A percentile compares a stretch with the other conserved stretches of the same genome.
These are phyloP conservation scores for Turritopsis rubra DNA, from an alignment of 30 jellyfish, hydroid and myxozoan species.

Conservation along the genomic window DNA sequence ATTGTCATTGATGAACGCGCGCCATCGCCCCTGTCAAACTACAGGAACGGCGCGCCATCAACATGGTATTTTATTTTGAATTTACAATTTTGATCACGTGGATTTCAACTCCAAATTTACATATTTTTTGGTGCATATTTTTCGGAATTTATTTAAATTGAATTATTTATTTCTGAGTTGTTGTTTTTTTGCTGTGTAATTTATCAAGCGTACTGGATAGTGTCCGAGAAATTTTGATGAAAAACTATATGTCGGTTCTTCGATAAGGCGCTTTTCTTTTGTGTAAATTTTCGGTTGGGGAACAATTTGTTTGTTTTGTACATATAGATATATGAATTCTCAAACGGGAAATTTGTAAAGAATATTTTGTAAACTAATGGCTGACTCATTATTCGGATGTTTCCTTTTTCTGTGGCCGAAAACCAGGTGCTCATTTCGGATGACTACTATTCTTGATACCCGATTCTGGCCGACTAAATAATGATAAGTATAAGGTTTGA, in stretches of 20 bases:
- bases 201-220: no score
- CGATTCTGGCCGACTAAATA: no score
- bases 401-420: no score
- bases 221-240: neutral
- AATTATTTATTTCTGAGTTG: no score
- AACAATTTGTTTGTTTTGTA: neutral
- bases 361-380: neutral
- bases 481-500: no score
- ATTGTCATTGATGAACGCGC: neutral
- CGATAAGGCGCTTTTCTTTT: neutral
- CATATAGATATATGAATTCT: neutral
- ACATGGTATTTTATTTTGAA: neutral
- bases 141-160: neutral
- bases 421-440: no score
- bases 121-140: neutral
- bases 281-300: neutral
- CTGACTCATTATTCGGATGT: no score
- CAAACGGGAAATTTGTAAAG: neutral
- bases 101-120: no score
- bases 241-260: neutral
- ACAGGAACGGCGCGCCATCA: neutral
- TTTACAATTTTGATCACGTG: neutral
- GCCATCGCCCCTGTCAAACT: neutral
- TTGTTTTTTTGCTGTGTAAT: neutral
- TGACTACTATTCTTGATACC: no score